Evolutionary conservation across 2,797 vertebrate genomes (phyloP).

Genomic region (Oreortyx pictus): DNA sequence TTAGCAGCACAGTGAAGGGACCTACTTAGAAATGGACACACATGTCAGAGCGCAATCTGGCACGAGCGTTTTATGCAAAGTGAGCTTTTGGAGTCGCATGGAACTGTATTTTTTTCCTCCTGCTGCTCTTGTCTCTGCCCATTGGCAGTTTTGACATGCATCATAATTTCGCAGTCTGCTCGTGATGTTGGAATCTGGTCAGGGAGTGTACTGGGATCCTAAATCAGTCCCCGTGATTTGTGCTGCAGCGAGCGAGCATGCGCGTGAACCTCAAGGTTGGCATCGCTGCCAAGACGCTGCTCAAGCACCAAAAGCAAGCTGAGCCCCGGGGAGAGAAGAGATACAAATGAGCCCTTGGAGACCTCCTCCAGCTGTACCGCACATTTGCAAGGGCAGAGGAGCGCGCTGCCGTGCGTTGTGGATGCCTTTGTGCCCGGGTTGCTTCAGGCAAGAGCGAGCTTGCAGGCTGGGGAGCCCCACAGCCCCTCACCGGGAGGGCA

Average conservation of each 20-base stretch:
- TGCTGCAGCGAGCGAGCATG: fast-evolving
- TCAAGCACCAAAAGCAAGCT: not conserved
- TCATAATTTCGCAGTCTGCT: not conserved
- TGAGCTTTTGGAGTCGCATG: fast-evolving
- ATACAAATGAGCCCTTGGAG: not conserved
- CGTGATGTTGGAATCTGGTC: not conserved
- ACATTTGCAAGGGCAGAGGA: not conserved
- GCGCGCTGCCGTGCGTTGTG: fast-evolving
- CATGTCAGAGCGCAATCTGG: not conserved
- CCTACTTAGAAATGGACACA: not conserved
- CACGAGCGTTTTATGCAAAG: fast-evolving
- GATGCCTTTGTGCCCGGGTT: constrained; percentile 13
- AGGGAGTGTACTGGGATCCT: not conserved
- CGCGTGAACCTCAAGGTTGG: not conserved
- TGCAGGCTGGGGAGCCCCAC: not conserved
- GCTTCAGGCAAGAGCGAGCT: not conserved
- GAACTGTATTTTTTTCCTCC: not conserved
- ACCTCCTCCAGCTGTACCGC: not conserved
- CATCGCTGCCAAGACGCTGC: not conserved
- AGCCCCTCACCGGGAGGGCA: not conserved
- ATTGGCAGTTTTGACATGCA: not conserved
- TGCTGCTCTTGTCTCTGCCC: not conserved
- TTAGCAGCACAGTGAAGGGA: not conserved
- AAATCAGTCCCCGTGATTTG: not conserved
- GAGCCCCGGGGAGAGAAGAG: not conserved